A percentile compares a stretch with the other conserved stretches of the same genome.
Conservation (phyloP, 2,113 vertebrate genomes). For the Megaleporinus macrocephalus region DNA sequence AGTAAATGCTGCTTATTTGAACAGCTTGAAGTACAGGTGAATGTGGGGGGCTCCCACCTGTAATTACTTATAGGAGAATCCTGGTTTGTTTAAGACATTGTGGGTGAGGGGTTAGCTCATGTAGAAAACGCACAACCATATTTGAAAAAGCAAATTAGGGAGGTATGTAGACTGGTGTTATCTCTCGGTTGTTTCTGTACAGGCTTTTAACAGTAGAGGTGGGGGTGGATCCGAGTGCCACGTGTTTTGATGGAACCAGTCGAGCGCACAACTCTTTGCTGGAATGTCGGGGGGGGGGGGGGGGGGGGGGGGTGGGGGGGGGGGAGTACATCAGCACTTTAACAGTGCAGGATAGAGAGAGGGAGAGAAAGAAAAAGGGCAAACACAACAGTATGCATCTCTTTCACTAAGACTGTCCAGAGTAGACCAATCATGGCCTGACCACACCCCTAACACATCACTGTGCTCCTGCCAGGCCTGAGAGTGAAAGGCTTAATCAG, state of each 20-base stretch:
- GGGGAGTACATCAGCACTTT: conserved; percentile 48
- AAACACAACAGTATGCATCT: conserved; percentile 4
- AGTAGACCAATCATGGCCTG: conserved; percentile 49
- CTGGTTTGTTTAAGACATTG: conserved; percentile 6
- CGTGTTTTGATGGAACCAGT: conserved; percentile 51
- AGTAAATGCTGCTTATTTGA: background rate
- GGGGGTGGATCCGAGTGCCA: conserved; percentile 21
- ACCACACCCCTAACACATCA: conserved; percentile 58
- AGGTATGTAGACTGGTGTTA: conserved; percentile 4
- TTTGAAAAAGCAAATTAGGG: background rate
- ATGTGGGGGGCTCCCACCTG: background rate
- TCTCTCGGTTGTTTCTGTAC: conserved; percentile 3
- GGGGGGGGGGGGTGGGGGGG: conserved; percentile 52
- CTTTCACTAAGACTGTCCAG: background rate
- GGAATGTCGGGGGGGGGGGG: conserved; percentile 51
- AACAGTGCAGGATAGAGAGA: conserved; percentile 1
- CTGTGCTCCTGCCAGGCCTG: conserved; percentile 69
- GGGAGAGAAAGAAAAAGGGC: background rate
- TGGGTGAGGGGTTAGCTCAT: background rate
- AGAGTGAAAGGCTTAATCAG: conserved; percentile 75
- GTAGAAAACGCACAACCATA: background rate
- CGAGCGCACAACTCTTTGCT: conserved; percentile 54
- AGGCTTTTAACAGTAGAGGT: conserved; percentile 33
- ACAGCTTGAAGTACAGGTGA: conserved; percentile 15
- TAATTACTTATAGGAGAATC: conserved; percentile 10